Conservation (phyloP, 2,797 vertebrate species). For the Lophura swinhoii region DNA sequence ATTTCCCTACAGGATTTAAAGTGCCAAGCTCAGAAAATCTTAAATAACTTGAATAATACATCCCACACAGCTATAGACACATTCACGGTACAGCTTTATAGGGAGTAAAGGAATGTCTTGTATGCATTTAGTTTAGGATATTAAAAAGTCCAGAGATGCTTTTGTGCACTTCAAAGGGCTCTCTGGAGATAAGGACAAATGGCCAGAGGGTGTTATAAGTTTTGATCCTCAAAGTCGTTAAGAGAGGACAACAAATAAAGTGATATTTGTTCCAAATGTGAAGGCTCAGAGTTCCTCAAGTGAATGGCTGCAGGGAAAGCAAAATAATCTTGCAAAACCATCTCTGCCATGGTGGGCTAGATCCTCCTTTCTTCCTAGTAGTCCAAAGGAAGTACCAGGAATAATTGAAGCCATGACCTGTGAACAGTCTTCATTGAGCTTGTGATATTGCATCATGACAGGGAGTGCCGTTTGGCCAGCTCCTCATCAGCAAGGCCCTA, state of each 20-base stretch:
- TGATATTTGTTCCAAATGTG: constrained; percentile 62
- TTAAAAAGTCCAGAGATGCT: constrained; percentile 68
- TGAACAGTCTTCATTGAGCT: neutral
- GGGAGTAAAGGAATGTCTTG: constrained; percentile 40
- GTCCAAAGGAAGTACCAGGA: neutral
- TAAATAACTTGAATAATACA: constrained; percentile 37
- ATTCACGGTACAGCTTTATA: constrained; percentile 2
- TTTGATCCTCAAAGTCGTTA: constrained; percentile 17
- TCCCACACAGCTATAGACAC: constrained; percentile 21
- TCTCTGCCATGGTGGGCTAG: neutral
- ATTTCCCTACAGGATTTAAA: constrained; percentile 62
- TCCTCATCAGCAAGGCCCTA: neutral
- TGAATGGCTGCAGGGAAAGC: constrained; percentile 48
- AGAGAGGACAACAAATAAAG: neutral
- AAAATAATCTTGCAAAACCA: constrained; percentile 12
- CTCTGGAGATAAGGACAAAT: constrained; percentile 51
- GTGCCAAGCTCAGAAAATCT: constrained; percentile 54
- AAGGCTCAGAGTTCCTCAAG: constrained; percentile 47
- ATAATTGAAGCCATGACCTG: neutral
- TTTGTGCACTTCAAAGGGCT: constrained; percentile 60
- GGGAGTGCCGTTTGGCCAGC: neutral
- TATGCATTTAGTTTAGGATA: constrained; percentile 65
- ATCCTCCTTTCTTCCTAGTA: neutral
- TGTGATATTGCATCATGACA: neutral
- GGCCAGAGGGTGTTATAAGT: constrained; percentile 35